These are phyloP conservation scores for Diarsia dahlii DNA, from an alignment of 2,888 invertebrate species.

Conservation along the genomic window DNA sequence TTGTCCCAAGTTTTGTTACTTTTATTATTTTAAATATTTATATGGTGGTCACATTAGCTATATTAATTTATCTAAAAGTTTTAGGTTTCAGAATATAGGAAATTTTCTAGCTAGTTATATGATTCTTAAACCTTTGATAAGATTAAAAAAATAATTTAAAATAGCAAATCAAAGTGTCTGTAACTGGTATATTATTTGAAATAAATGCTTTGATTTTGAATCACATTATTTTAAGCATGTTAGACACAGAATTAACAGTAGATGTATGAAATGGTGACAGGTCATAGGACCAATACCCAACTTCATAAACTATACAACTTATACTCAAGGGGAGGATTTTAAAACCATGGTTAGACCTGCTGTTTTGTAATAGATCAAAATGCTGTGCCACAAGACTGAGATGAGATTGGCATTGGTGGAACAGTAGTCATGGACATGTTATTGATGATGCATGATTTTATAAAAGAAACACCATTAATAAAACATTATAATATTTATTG, in stretches of 20 bases:
- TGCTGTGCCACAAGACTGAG: too few species aligned
- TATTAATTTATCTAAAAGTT: slow-evolving; percentile 81
- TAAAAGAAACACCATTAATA: slow-evolving; percentile 33
- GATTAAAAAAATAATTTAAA: neutral
- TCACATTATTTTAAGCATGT: too few species aligned
- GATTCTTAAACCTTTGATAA: neutral
- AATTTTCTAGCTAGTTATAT: neutral
- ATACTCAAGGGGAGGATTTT: too few species aligned
- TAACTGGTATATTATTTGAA: neutral
- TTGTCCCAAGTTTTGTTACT: slow-evolving; percentile 81
- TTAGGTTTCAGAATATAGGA: slow-evolving; percentile 86
- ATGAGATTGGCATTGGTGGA: too few species aligned
- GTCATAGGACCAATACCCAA: too few species aligned
- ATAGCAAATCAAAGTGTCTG: neutral
- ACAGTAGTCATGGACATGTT: too few species aligned
- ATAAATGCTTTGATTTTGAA: neutral
- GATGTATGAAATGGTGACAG: too few species aligned
- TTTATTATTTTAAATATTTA: slow-evolving; percentile 91
- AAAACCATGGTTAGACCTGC: too few species aligned
- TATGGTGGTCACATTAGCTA: slow-evolving; percentile 83
- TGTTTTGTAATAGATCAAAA: too few species aligned
- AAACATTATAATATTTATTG: slow-evolving; percentile 39
- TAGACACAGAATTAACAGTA: too few species aligned
- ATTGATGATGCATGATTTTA: neutral
- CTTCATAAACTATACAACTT: too few species aligned